phyloP scores from a whole-genome alignment of 2,797 vertebrate genomes.

The Furcifer pardalis region DNA sequence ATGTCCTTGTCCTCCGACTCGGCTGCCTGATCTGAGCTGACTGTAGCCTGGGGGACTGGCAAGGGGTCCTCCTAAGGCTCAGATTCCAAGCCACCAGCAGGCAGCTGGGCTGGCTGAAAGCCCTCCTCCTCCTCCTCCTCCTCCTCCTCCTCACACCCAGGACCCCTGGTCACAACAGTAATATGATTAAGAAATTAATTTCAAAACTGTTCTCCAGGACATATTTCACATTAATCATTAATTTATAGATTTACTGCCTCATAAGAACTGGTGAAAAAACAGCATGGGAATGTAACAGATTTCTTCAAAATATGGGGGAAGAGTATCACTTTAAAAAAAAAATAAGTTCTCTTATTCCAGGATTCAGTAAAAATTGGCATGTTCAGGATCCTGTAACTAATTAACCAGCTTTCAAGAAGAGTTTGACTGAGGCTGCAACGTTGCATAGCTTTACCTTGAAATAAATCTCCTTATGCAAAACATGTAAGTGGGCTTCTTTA shows the following conservation, averaged over 20 bases:
- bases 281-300: constrained; percentile 16
- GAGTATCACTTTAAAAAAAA: neutral
- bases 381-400: neutral
- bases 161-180: no score
- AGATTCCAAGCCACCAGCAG: no score
- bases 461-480: neutral
- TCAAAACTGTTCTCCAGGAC: constrained; percentile 14
- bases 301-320: neutral
- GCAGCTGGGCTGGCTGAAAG: no score
- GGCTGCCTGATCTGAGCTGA: no score
- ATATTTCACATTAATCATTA: constrained; percentile 27
- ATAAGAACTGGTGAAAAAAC: neutral
- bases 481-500: no score
- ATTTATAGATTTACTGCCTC: constrained; percentile 3
- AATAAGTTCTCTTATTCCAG: neutral
- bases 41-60: no score
- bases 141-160: no score
- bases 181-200: constrained; percentile 21
- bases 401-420: neutral
- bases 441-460: neutral
- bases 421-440: neutral
- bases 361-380: neutral
- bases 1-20: no score
- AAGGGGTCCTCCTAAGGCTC: no score
- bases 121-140: no score